Base-by-base conservation (phyloP, 1,140 invertebrate species). In the Drosophila seguyi region DNA sequence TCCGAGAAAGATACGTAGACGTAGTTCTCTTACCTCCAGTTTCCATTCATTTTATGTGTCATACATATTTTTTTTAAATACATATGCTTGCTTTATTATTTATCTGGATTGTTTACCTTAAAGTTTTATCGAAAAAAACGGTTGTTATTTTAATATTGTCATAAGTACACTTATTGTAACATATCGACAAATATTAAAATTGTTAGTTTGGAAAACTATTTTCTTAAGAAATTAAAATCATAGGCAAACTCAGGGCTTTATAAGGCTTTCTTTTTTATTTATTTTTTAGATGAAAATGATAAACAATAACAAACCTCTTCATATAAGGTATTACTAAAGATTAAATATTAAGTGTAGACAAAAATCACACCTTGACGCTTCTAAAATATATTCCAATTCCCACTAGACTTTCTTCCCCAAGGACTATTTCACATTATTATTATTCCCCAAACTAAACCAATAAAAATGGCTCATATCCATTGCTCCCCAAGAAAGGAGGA, bases 401-500 rank as follows among this genome's bases (percentile, higher is more conserved):
- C 27, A 2, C 10, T n/a, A 8, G 29, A 4, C 47, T 45, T 29
- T 44, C 6, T 36, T n/a, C 36, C 31, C 31, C 3, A 8, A 41
- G 36, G 36, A 27, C 20, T 18, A 25, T 50, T 60, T 36, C n/a
- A 20, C 36, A 27, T 71, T 71, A 44, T 56, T 45, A 25, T 58
- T 58, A 58, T 47, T 10, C 6, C 3, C 25, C 27, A 18, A 69
- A 34, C 27, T 25, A 31, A 71, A 27, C 50, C 66, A 34, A 58
- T 57, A 45, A 48, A 45, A 58, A 72, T 48, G 39, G 16, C 48
- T 47, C 8, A 57, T 18, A 47, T 48, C 27, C 29, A 44, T 36
- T 20, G 34, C 50, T 34, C 34, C 20, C 41, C 36, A 36, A 61
- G 42, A 59, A 63, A 48, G 31, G 31, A 41, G 25, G 42, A 41